Evolutionary conservation across 2,888 invertebrate genomes (phyloP), one percentile per base, ranked within the genome.

Genomic region (Myopa testacea): DNA sequence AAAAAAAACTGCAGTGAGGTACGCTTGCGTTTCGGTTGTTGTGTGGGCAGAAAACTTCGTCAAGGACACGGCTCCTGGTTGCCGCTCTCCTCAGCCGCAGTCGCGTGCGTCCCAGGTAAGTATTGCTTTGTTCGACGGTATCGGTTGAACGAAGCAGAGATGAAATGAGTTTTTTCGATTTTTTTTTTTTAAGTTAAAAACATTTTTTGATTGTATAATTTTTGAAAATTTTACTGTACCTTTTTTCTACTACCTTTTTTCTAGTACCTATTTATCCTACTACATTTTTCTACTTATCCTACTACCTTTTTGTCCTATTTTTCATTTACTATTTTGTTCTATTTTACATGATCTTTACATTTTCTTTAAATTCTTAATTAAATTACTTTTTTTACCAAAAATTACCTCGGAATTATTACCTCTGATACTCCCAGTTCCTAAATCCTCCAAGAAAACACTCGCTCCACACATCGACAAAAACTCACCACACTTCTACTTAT

Each of bases 71-170:
- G 1, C 45, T 8, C 16, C 45, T 19, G 45, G 4, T 16, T 2
- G 3, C 40, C 7, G 7, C 45, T 45, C 45, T 45, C 3, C 45
- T 45, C 1, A 6, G 4, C 10, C 10, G 45, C 45, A 8, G 45
- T 45, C 45, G 45, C 45, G 7, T 8, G 62, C 10, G n/a, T 38
- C 45, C 14, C 85, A 88, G 88, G 91, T 91, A 90, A 91, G 91
- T 91, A 91, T 90, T 14, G 84, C 88, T 89, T 90, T 89, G 89
- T 87, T 87, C 88, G 87, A 90, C 90, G 90, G 91, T 91, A 91
- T 91, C 91, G 91, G 91, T 91, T 89, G 89, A 86, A 86, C 83
- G 86, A 88, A 90, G 88, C 86, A 78, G 85, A 84, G 45, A 78
- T 83, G 79, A 81, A 80, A 81, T 84, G 80, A 81, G 77, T 83